phyloP scores from a whole-genome alignment of 2,797 vertebrate genomes.

The Hipposideros larvatus region DNA sequence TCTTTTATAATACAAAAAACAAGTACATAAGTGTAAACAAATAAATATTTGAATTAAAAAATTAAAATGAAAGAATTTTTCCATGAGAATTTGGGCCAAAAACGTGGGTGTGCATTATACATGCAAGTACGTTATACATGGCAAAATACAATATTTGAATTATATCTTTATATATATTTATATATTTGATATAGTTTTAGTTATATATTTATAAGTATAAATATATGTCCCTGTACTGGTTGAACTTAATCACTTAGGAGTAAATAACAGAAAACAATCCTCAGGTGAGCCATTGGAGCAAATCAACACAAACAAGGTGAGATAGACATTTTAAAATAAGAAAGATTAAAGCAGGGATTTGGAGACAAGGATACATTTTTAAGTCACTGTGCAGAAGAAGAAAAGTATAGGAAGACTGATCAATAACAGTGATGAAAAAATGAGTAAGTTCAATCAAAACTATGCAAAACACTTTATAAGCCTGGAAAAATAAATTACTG shows the following conservation, averaged over 20 bases:
- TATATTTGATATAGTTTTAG: neutral
- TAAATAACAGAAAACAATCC: constrained; percentile 9
- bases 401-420: constrained; percentile 64
- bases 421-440: constrained; percentile 63
- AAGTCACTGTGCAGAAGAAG: constrained; percentile 67
- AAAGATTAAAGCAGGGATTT: constrained; percentile 74
- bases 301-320: constrained; percentile 41
- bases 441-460: constrained; percentile 74
- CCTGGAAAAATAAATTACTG: constrained; percentile 55
- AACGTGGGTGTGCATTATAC: too few relatives aligned
- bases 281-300: neutral
- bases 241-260: constrained; percentile 39
- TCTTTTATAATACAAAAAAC: too few relatives aligned
- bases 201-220: neutral
- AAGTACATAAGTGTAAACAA: too few relatives aligned
- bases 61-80: too few relatives aligned
- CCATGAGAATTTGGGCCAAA: too few relatives aligned
- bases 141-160: too few relatives aligned
- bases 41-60: too few relatives aligned
- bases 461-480: constrained; percentile 63
- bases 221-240: neutral
- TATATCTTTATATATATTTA: neutral
- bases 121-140: too few relatives aligned
- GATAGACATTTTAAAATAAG: constrained; percentile 52
- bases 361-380: constrained; percentile 60